Percentiles rank a stretch among this genome's conserved stretches.
Evolutionary conservation across 37 sponge, comb jelly and placozoan species (phyloP).

Genomic region (Halisarca cf. caerulea): DNA sequence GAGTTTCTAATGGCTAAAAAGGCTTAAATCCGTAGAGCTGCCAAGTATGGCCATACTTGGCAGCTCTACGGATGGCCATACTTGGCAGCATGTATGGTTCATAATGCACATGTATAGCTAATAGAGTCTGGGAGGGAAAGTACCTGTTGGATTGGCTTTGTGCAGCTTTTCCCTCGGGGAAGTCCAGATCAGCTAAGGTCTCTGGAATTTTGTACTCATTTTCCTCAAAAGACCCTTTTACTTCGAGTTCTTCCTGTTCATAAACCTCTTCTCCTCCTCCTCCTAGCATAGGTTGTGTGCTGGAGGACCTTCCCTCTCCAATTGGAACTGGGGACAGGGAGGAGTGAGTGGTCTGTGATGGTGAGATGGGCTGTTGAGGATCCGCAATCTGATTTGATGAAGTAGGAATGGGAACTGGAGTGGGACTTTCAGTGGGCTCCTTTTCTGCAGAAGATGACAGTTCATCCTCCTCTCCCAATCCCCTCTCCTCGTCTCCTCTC

Average conservation of each 20-base stretch:
- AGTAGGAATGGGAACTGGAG: not conserved
- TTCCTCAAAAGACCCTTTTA: not conserved
- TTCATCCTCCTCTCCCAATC: no score
- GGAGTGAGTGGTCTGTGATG: no score
- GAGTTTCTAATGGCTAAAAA: no score
- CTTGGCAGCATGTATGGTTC: no score
- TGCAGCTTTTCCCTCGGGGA: conserved; percentile 6
- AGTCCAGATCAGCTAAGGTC: not conserved
- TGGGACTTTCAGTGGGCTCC: not conserved
- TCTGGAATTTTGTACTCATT: no score
- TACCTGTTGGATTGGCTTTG: conserved; percentile 6
- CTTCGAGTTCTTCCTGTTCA: not conserved
- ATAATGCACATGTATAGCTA: not conserved
- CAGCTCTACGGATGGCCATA: no score
- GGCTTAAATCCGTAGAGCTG: no score
- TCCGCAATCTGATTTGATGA: not conserved
- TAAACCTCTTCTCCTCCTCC: not conserved
- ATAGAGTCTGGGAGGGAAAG: not conserved
- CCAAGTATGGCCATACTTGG: no score
- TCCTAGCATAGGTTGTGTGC: not conserved
- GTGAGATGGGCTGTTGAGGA: not conserved
- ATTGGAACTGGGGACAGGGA: not conserved
- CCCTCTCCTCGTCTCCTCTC: no score
- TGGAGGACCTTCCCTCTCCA: not conserved
- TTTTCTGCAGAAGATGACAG: no score